These are phyloP conservation scores for Sminthurinus aureus DNA, from an alignment of 2,888 invertebrate genomes.

Conservation along the genomic window DNA sequence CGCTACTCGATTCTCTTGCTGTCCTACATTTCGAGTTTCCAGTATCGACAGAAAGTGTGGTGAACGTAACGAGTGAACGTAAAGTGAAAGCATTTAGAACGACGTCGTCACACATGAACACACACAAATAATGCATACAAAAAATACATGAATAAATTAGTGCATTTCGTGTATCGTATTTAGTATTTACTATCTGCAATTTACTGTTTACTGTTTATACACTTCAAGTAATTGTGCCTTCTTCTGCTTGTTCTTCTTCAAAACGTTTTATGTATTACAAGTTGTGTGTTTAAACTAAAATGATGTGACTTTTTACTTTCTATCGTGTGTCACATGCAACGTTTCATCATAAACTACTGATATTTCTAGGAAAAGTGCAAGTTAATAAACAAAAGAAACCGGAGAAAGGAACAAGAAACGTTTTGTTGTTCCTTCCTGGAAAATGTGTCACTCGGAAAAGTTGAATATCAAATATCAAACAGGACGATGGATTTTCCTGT, in stretches of 20 bases:
- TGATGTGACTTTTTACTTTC: background rate
- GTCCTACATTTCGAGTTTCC: background rate
- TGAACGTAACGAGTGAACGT: background rate
- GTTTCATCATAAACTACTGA: background rate
- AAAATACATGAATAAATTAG: too few species aligned
- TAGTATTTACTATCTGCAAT: too few species aligned
- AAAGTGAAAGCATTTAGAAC: too few species aligned
- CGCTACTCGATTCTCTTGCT: background rate
- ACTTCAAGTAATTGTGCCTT: background rate
- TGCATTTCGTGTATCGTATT: too few species aligned
- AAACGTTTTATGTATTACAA: too few species aligned
- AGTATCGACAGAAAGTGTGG: background rate
- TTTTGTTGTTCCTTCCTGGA: constrained; percentile 14
- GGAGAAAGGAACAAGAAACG: too few species aligned
- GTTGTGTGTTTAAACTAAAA: too few species aligned
- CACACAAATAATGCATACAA: too few species aligned
- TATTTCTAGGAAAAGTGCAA: background rate
- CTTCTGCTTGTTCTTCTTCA: background rate
- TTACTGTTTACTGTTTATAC: background rate
- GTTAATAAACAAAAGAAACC: background rate
- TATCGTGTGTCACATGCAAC: background rate
- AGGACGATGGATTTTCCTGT: background rate
- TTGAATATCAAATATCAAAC: too few species aligned
- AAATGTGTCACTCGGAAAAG: constrained; percentile 21
- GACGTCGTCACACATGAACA: too few species aligned